Conservation (phyloP, 2,888 invertebrate genomes). For the Polyploca ridens region DNA sequence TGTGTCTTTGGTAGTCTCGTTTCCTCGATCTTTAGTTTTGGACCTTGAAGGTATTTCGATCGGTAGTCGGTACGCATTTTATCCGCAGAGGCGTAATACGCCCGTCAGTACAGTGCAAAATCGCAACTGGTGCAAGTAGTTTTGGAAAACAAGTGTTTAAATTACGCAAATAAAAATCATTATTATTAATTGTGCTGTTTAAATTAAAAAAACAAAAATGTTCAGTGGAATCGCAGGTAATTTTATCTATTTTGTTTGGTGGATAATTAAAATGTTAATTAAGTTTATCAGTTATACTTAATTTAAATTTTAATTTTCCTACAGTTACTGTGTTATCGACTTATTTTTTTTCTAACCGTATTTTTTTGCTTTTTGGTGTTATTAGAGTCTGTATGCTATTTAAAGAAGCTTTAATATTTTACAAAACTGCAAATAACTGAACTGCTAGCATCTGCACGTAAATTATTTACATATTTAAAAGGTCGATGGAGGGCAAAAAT, state of each 20-base stretch:
- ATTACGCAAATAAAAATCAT: conserved; percentile 19
- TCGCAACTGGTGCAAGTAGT: conserved; percentile 19
- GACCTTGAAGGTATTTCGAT: conserved; percentile 62
- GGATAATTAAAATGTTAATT: background rate
- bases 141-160: conserved; percentile 24
- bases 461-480: conserved; percentile 3
- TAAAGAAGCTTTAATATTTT: background rate
- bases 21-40: conserved; percentile 38
- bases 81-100: conserved; percentile 46
- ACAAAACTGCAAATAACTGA: background rate
- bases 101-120: conserved; percentile 41
- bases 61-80: conserved; percentile 50
- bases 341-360: too few species aligned
- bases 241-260: conserved; percentile 24
- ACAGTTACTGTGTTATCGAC: conserved; percentile 8
- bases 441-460: background rate
- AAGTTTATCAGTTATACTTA: too few species aligned
- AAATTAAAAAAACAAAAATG: conserved; percentile 59
- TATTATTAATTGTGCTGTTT: conserved; percentile 39
- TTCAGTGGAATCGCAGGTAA: conserved; percentile 81
- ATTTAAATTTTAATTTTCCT: too few species aligned
- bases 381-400: background rate
- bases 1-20: conserved; percentile 40
- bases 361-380: background rate
- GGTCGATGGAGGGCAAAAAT: background rate